Base-by-base conservation (phyloP, 1,140 invertebrate species). In the Oedothorax gibbosus region DNA sequence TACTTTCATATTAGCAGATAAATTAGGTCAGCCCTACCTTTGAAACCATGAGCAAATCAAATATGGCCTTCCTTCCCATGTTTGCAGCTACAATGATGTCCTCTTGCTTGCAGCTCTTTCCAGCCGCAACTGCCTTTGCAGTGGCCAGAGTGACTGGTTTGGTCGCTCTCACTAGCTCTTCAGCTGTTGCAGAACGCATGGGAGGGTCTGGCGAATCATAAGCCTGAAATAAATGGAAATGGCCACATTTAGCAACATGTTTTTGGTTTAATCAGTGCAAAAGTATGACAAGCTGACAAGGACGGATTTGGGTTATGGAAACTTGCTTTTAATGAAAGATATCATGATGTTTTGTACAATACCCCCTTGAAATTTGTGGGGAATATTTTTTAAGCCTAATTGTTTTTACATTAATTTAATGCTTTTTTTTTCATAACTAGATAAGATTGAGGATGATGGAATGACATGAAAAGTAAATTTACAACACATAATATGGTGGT, bases 81-180 rank as follows among this genome's bases (percentile, higher is more conserved):
- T 99, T 99, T 18, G 98, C 97, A 7, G 98, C 97, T 7, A 96
- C 95, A 54, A 99, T 99, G 65, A 99, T 95, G 89, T 99, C 97
- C 88, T 99, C 96, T 90, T 99, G 98, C 87, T 96, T 94, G 89
- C 96, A 94, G 86, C 96, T 97, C 88, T 97, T 96, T 7, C 96
- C 97, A 71, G 98, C 97, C 3, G 97, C 94, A 0, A 99, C 97
- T 0, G 97, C 97, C 88, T 98, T 97, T 0, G 96, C 96, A 0
- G 98, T 99, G 1, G 97, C 97, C n/a, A 94, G 92, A 0, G 97
- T 99, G 88, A 99, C 97, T 65, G 95, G 96, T 89, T 98, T 98
- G 0, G 97, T 98, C 87, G 94, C 95, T 35, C 96, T 93, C 72
- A 99, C 94, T 14, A 99, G 91, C 88, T 99, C 97, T 90, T 99